Evolutionary conservation across 1,140 invertebrate species (phyloP).

Genomic region (Paraescarpia echinospica): DNA sequence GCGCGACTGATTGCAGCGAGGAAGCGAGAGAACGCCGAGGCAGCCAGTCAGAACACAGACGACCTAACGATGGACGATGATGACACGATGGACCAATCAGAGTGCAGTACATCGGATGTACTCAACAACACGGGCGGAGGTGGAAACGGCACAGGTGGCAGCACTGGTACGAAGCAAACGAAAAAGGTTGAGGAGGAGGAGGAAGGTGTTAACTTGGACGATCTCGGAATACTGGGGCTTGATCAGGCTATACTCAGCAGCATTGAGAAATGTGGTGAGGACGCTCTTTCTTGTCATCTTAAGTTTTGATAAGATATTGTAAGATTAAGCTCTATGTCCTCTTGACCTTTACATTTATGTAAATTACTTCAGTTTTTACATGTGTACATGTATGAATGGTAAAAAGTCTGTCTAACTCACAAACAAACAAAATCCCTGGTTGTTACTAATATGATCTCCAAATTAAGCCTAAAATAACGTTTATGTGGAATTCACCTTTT

Average conservation of each 20-base stretch:
- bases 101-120: background rate
- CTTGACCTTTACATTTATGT: no score
- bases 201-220: slow-evolving; percentile 2
- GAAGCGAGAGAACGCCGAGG: slow-evolving; percentile 18
- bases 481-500: no score
- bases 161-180: background rate
- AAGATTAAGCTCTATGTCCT: no score
- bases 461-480: background rate
- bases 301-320: background rate
- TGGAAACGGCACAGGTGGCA: background rate
- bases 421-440: background rate
- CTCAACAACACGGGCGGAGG: background rate
- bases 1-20: slow-evolving; percentile 14
- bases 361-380: no score
- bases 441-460: background rate
- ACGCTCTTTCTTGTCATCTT: background rate
- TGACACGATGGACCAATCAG: slow-evolving; percentile 21
- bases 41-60: slow-evolving; percentile 6
- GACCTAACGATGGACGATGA: slow-evolving; percentile 28
- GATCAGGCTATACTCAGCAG: slow-evolving; percentile 89
- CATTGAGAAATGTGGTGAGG: slow-evolving; percentile 82
- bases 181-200: slow-evolving; percentile 11
- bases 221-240: slow-evolving; percentile 71
- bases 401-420: background rate
- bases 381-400: no score